Evolutionary conservation across 2,797 vertebrate genomes (phyloP).

Genomic region (Podarcis lilfordi): DNA sequence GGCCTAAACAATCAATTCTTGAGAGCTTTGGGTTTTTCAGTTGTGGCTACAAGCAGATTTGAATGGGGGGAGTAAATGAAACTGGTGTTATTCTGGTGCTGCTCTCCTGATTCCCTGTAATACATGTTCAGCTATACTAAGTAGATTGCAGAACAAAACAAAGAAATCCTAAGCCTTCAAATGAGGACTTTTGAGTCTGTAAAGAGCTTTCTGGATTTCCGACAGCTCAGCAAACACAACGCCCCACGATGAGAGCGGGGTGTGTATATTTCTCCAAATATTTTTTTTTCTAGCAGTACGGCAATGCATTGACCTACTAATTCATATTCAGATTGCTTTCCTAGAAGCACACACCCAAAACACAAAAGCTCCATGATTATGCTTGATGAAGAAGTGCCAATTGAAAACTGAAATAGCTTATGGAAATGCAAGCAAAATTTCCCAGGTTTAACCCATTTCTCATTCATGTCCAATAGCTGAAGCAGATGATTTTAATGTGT

Average conservation of each 20-base stretch:
- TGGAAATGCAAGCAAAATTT: background rate
- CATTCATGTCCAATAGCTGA: background rate
- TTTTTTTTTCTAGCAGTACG: no score
- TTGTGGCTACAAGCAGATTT: background rate
- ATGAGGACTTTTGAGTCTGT: background rate
- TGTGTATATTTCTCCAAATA: background rate
- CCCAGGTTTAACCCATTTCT: conserved; percentile 16
- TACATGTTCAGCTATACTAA: background rate
- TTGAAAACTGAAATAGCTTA: background rate
- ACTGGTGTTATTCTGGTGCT: background rate
- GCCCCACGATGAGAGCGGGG: background rate
- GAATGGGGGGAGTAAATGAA: background rate
- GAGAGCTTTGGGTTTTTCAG: background rate
- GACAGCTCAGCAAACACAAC: background rate
- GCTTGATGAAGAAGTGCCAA: conserved; percentile 1
- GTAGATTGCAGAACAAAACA: background rate
- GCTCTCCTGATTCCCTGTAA: background rate
- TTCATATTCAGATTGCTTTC: no score
- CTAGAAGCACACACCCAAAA: background rate
- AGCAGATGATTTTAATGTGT: background rate
- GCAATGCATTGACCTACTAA: background rate
- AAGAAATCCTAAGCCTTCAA: background rate
- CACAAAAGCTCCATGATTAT: background rate
- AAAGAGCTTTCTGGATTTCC: background rate
- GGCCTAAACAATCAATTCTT: background rate